These are phyloP conservation scores for Ylistrum balloti DNA, from an alignment of 1,140 invertebrate genomes.

Conservation along the genomic window DNA sequence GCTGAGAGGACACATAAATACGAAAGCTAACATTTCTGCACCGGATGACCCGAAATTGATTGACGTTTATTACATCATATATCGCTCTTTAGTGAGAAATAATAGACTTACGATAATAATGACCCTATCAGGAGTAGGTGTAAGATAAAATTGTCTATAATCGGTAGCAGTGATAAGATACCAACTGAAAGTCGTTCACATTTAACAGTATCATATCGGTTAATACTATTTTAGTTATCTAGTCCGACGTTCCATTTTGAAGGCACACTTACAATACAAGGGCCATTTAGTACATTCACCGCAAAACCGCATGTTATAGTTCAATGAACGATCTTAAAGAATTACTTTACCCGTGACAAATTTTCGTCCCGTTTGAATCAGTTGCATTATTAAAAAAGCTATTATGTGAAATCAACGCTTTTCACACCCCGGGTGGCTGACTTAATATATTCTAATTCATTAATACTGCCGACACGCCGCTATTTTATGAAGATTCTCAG, in stretches of 20 bases:
- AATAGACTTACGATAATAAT: conserved; percentile 21
- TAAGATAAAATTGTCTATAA: background rate
- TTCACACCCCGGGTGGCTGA: conserved; percentile 13
- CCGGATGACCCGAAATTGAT: background rate
- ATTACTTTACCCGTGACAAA: background rate
- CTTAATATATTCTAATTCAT: conserved; percentile 3
- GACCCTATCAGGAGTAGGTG: background rate
- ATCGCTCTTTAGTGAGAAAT: background rate
- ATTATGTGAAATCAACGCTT: background rate
- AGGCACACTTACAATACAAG: background rate
- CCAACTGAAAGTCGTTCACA: background rate
- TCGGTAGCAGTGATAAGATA: background rate
- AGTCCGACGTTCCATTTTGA: background rate
- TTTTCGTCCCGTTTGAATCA: background rate
- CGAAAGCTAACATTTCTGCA: conserved; percentile 7
- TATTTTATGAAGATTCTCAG: background rate
- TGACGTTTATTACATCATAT: conserved; percentile 30
- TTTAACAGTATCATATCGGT: background rate
- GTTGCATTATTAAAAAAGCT: background rate
- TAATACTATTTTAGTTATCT: background rate
- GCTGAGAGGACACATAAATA: background rate
- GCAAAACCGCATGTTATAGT: background rate
- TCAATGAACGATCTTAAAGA: background rate
- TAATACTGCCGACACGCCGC: background rate
- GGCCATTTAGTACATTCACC: background rate